These are phyloP conservation scores for Micropoecilia bifurca DNA, from an alignment of 2,797 vertebrate species.

Conservation along the genomic window DNA sequence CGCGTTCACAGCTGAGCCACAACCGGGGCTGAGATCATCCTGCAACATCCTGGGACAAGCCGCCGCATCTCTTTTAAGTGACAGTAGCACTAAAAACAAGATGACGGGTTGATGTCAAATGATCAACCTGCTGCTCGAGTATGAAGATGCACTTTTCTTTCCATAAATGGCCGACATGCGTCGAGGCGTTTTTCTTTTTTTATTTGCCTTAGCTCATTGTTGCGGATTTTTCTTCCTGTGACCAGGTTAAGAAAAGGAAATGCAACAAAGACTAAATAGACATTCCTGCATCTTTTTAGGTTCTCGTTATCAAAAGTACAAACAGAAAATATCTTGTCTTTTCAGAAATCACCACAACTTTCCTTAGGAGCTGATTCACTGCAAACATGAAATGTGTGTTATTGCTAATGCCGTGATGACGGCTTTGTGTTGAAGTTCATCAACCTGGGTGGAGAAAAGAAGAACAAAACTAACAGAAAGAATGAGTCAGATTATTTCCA, in stretches of 20 bases:
- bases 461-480: background rate
- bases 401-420: background rate
- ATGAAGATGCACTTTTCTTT: slow-evolving; percentile 17
- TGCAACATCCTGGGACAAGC: slow-evolving; percentile 29
- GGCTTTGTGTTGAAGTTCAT: background rate
- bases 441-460: background rate
- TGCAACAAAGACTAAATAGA: background rate
- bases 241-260: background rate
- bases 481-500: background rate
- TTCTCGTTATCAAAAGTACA: background rate
- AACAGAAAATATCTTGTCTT: background rate
- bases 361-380: background rate
- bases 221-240: background rate
- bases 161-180: background rate
- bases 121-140: background rate
- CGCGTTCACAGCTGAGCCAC: slow-evolving; percentile 55
- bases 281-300: background rate
- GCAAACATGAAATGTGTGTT: background rate
- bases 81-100: background rate
- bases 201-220: background rate
- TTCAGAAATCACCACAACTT: background rate
- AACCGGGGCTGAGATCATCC: slow-evolving; percentile 65
- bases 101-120: slow-evolving; percentile 3
- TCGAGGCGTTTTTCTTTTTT: background rate
- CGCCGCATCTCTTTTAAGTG: slow-evolving; percentile 11